Percentiles rank a stretch among this genome's conserved stretches.
Conservation (phyloP, 2,797 vertebrate genomes). For the Phaenicophaeus curvirostris region DNA sequence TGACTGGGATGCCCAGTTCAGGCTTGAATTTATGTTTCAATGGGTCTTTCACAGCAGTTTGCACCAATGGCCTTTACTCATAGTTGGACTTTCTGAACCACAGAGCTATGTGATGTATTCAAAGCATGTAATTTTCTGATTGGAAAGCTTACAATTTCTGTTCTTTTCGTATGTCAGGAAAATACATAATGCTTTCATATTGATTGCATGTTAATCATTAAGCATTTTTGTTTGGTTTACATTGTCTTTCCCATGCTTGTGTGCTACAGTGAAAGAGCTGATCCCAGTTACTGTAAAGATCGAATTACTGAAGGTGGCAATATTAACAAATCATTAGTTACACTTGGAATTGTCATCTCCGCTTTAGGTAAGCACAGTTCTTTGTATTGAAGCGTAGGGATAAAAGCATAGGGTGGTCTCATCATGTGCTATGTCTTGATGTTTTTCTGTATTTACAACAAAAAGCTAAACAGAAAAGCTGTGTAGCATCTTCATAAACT, state of each 20-base stretch:
- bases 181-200: not conserved
- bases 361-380: constrained; percentile 85
- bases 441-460: not conserved
- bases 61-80: not conserved
- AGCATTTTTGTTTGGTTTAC: not conserved
- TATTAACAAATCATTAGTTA: constrained; percentile 98
- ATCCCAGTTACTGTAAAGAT: constrained; percentile 93
- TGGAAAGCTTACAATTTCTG: not conserved
- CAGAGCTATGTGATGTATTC: not conserved
- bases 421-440: not conserved
- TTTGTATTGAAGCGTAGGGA: not conserved
- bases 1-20: not conserved
- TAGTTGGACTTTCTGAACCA: not conserved
- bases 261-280: constrained; percentile 89
- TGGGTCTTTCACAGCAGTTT: not conserved
- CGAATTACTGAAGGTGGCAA: constrained; percentile 96
- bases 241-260: not conserved
- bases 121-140: not conserved
- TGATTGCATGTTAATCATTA: not conserved
- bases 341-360: constrained; percentile 96
- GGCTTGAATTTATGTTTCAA: not conserved
- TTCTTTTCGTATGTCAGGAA: not conserved
- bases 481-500: not conserved
- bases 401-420: not conserved
- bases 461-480: not conserved